Evolutionary conservation across 2,888 invertebrate genomes (phyloP).

Genomic region (Melieria picta): DNA sequence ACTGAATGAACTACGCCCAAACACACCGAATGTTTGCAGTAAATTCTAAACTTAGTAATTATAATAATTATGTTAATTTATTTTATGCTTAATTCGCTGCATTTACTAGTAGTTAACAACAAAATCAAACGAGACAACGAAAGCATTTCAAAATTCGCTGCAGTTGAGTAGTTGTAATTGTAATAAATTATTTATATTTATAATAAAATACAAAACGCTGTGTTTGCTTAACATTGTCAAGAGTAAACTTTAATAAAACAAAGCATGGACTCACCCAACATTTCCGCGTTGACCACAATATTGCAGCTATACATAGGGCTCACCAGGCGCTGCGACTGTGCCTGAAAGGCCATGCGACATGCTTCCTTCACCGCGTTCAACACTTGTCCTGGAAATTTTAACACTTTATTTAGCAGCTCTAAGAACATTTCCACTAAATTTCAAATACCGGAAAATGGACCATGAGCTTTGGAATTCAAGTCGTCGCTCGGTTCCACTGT

Average conservation of each 20-base stretch:
- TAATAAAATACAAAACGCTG: slow-evolving; percentile 9
- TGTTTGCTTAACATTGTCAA: background rate
- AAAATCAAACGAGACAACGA: slow-evolving; percentile 12
- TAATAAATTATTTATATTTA: slow-evolving; percentile 39
- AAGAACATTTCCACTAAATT: background rate
- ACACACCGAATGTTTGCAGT: slow-evolving; percentile 12
- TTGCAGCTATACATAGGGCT: slow-evolving; percentile 92
- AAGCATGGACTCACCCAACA: slow-evolving; percentile 76
- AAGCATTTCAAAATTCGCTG: slow-evolving; percentile 22
- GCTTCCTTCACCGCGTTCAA: slow-evolving; percentile 91
- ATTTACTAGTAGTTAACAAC: slow-evolving; percentile 64
- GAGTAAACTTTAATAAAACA: background rate
- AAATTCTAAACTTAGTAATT: background rate
- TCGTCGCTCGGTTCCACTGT: slow-evolving; percentile 67
- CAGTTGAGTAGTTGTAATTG: slow-evolving; percentile 19
- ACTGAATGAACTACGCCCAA: background rate
- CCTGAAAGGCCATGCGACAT: slow-evolving; percentile 87
- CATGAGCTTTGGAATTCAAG: slow-evolving; percentile 57
- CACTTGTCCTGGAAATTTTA: slow-evolving; percentile 76
- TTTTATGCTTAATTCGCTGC: slow-evolving; percentile 58
- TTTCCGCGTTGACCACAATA: slow-evolving; percentile 86
- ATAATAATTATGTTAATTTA: slow-evolving; percentile 24
- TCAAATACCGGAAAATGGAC: slow-evolving; percentile 69
- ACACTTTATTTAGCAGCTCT: background rate
- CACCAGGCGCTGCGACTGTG: slow-evolving; percentile 89